Evolutionary conservation across 1,140 invertebrate genomes (phyloP).

Genomic region (Lasioglossum albipes): DNA sequence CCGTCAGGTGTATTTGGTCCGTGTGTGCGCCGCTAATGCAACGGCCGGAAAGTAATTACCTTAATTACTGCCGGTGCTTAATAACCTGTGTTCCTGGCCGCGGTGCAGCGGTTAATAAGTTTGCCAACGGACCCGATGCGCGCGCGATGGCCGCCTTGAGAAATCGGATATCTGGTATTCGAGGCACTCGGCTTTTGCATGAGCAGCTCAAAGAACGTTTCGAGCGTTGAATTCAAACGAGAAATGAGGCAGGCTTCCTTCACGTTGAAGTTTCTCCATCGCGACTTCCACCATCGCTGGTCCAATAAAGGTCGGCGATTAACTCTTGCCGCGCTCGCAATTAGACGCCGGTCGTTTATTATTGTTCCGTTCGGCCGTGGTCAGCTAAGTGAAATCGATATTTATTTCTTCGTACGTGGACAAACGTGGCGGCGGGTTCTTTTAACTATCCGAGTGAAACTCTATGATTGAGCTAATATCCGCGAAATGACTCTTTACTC

Average conservation of each 20-base stretch:
- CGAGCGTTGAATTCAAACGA: neutral
- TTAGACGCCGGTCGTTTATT: slow-evolving; percentile 30
- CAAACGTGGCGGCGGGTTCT: neutral
- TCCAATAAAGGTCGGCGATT: neutral
- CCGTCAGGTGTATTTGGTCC: neutral
- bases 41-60: slow-evolving; percentile 57
- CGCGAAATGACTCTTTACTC: neutral
- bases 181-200: neutral
- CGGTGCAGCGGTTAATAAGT: slow-evolving; percentile 46
- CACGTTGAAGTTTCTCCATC: neutral
- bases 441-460: slow-evolving; percentile 38
- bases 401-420: slow-evolving; percentile 16
- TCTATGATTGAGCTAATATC: slow-evolving; percentile 30
- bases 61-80: slow-evolving; percentile 57
- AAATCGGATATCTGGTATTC: slow-evolving; percentile 47
- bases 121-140: slow-evolving; percentile 23
- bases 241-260: neutral
- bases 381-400: slow-evolving; percentile 43
- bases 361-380: neutral
- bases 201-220: neutral
- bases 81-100: slow-evolving; percentile 37
- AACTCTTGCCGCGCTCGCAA: neutral
- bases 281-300: neutral
- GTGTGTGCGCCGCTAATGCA: slow-evolving; percentile 36
- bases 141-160: slow-evolving; percentile 8